These are phyloP conservation scores for Cottus gobio DNA, from an alignment of 2,113 vertebrate species.

Conservation along the genomic window DNA sequence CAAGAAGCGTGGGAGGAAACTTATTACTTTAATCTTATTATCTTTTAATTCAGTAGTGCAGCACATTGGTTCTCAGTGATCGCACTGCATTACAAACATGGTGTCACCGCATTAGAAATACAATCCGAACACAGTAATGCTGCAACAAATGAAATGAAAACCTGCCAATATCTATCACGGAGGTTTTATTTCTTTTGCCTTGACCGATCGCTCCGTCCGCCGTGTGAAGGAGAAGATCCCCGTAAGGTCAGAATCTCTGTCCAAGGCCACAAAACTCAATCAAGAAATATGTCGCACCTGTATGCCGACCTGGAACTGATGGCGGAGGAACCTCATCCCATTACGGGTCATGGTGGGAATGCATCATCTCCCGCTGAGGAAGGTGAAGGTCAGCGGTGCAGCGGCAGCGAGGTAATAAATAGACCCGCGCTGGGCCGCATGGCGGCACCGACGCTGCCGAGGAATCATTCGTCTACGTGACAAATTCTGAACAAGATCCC, in stretches of 20 bases:
- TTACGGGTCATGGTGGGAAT: slow-evolving; percentile 55
- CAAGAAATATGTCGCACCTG: slow-evolving; percentile 20
- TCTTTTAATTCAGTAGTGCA: not conserved
- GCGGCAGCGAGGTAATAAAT: slow-evolving; percentile 17
- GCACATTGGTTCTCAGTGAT: not conserved
- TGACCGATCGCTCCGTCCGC: not conserved
- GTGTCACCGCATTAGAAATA: not conserved
- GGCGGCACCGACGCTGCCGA: not conserved
- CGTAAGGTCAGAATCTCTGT: slow-evolving; percentile 31
- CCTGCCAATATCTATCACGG: not conserved
- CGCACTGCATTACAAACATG: not conserved
- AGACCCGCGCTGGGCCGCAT: too few species aligned
- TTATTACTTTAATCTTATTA: not conserved
- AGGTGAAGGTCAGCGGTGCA: slow-evolving; percentile 57
- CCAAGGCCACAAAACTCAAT: slow-evolving; percentile 33
- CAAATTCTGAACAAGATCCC: not conserved
- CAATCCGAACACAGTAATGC: not conserved
- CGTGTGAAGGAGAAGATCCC: not conserved
- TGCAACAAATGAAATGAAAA: slow-evolving; percentile 14
- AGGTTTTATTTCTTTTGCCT: not conserved
- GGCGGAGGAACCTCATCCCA: slow-evolving; percentile 35
- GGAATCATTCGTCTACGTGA: not conserved
- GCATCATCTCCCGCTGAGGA: slow-evolving; percentile 46
- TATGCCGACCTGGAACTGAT: slow-evolving; percentile 15
- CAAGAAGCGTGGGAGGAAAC: not conserved